Evolutionary conservation across 2,797 vertebrate genomes (phyloP), one percentile per base, ranked within the genome.

Genomic region (Iguana delicatissima): DNA sequence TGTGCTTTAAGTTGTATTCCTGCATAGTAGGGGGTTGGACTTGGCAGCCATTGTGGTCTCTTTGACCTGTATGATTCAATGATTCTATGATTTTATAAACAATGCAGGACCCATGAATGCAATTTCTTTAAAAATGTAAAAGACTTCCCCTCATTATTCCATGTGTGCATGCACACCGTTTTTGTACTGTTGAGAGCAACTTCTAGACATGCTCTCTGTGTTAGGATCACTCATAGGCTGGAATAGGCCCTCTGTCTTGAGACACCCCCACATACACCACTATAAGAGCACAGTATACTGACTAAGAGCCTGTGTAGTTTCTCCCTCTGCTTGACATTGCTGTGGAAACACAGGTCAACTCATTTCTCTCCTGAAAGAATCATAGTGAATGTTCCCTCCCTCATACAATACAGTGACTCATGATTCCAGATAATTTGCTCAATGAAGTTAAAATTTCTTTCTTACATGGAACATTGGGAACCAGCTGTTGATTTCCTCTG

Each of bases 371-470:
- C 26, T 69, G 85, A 90, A 93, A 91, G 79, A 90, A 46, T 80
- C 57, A 29, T 90, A 76, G 77, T 80, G 80, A 88, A 16, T 91
- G 80, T 89, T 90, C 77, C 88, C 46, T 84, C 46, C 32, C 20
- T 32, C 24, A 1, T 32, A 83, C 42, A 93, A 67, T 87, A 92
- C 91, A 89, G 69, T 92, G 85, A 91, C 92, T 90, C 91, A 94
- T 93, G 89, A 79, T 92, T 92, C 64, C 86, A 91, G 87, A 89
- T 89, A 85, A 64, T 89, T 82, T 93, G 95, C 76, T 87, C 92
- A 92, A 93, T 93, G 89, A 95, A 91, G 73, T 87, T 84, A 77
- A 93, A 89, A 82, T 0, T 0, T 92, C 80, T 92, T 95, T 84
- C 62, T 94, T 88, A 74, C 59, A 55, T 92, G 80, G 80, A 88